Evolutionary conservation across 2,113 vertebrate genomes (phyloP).

Genomic region (Spheniscus mendiculus): DNA sequence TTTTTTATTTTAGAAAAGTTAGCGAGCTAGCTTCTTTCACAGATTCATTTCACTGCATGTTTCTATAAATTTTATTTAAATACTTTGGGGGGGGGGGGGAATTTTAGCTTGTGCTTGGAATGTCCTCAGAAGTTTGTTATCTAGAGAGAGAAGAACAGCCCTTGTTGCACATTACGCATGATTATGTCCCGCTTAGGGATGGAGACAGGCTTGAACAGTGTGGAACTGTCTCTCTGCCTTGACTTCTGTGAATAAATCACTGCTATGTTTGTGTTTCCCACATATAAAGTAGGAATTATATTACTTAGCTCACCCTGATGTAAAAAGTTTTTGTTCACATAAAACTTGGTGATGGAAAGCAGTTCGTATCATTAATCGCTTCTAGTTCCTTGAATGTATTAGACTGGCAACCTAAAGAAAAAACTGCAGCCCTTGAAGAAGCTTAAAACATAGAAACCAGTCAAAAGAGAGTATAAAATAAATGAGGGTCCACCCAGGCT

Average conservation of each 20-base stretch:
- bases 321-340: background rate
- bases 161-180: background rate
- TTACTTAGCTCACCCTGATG: background rate
- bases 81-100: background rate
- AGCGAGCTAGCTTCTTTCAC: background rate
- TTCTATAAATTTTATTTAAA: background rate
- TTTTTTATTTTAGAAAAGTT: background rate
- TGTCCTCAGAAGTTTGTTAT: background rate
- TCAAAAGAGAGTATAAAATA: background rate
- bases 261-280: background rate
- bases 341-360: background rate
- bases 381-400: background rate
- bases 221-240: background rate
- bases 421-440: background rate
- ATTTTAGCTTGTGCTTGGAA: background rate
- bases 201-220: background rate
- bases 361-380: background rate
- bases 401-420: background rate
- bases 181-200: background rate
- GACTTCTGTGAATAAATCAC: background rate
- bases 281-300: background rate
- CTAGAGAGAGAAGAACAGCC: background rate
- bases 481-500: background rate
- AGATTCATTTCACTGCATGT: background rate
- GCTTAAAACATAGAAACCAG: background rate